A percentile compares a stretch with the other conserved stretches of the same genome.
phyloP scores from a whole-genome alignment of 2,797 vertebrate genomes.

The Myotis daubentonii region DNA sequence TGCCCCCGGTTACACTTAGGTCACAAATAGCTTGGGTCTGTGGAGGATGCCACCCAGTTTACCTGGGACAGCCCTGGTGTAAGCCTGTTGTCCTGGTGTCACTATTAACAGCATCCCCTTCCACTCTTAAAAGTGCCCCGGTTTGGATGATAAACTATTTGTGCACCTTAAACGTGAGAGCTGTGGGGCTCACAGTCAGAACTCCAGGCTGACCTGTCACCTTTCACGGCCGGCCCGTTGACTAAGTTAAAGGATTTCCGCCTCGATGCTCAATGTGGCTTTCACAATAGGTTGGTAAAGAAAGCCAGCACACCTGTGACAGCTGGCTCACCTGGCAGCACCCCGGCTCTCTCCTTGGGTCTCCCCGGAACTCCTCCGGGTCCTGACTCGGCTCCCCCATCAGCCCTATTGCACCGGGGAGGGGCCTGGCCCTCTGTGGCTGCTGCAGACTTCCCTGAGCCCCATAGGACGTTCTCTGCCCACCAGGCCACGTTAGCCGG shows the following conservation, averaged over 20 bases:
- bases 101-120: not conserved
- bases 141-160: slow-evolving; percentile 11
- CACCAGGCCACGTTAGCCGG: not conserved
- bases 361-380: not conserved
- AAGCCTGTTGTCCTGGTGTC: not conserved
- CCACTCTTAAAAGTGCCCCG: not conserved
- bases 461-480: not conserved
- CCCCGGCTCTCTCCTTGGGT: not conserved
- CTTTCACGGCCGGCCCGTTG: not conserved
- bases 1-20: rapidly evolving
- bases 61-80: not conserved
- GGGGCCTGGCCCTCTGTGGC: not conserved
- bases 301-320: not conserved
- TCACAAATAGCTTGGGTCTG: not conserved
- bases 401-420: not conserved
- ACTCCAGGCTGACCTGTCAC: not conserved
- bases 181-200: not conserved
- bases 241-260: not conserved
- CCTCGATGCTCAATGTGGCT: not conserved
- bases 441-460: not conserved
- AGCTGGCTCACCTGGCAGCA: not conserved
- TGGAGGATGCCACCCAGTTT: not conserved
- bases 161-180: not conserved
- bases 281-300: not conserved
- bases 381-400: not conserved